Conservation (phyloP, 2,113 vertebrate species). For the Aegypius monachus region DNA sequence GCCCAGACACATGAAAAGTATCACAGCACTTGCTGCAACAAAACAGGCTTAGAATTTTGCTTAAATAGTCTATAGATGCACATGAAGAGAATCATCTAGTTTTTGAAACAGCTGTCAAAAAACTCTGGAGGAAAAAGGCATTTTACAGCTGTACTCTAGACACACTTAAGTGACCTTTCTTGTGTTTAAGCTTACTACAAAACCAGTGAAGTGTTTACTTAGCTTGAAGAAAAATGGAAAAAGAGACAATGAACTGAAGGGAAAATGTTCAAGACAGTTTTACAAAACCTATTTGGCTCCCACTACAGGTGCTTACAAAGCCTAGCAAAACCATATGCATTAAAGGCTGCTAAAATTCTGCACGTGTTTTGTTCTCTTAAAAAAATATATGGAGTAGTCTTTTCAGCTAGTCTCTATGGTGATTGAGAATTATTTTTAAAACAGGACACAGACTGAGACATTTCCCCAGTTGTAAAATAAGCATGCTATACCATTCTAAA, state of each 20-base stretch:
- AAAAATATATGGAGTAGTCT: background rate
- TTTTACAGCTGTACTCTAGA: background rate
- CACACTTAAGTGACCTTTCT: background rate
- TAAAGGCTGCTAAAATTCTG: background rate
- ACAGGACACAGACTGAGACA: background rate
- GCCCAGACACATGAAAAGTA: background rate
- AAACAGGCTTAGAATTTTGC: background rate
- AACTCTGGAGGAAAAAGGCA: background rate
- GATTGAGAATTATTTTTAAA: slow-evolving; percentile 10
- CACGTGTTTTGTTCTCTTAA: background rate
- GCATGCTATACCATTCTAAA: background rate
- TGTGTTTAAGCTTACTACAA: background rate
- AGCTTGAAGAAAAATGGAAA: background rate
- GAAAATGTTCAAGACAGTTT: slow-evolving; percentile 3
- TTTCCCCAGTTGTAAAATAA: background rate
- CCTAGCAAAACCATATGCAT: background rate
- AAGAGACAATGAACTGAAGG: background rate
- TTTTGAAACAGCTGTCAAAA: background rate
- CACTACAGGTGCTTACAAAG: background rate
- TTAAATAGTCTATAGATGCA: background rate
- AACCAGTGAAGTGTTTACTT: background rate
- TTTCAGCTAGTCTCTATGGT: background rate
- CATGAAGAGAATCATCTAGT: background rate
- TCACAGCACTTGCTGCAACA: background rate
- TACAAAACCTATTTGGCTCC: background rate